phyloP scores from a whole-genome alignment of 2,888 invertebrate genomes.

The Athalia circularis region DNA sequence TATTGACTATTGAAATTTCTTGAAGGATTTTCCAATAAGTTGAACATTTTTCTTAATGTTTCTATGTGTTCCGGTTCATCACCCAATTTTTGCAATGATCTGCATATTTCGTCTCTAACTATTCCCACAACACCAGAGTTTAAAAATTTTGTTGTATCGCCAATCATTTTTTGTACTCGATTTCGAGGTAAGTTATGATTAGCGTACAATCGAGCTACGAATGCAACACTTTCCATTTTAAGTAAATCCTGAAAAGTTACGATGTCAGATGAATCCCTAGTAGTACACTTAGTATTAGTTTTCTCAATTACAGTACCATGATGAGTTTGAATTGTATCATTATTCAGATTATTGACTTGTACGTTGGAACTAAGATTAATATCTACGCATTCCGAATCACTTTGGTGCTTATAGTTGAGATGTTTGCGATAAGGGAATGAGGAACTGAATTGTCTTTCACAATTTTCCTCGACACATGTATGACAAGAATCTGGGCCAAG shows the following conservation, averaged over 20 bases:
- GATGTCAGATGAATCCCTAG: not conserved
- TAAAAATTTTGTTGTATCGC: not conserved
- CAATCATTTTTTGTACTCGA: not conserved
- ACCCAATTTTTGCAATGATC: not conserved
- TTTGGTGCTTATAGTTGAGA: no score
- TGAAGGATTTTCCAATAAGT: not conserved
- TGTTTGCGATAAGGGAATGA: no score
- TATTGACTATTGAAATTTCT: not conserved
- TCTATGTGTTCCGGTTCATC: not conserved
- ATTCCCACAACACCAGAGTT: not conserved
- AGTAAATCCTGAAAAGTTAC: not conserved
- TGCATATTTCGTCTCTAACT: not conserved
- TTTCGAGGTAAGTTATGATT: slow-evolving; percentile 2
- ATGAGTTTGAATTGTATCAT: no score
- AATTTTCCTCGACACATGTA: no score
- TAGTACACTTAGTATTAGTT: not conserved
- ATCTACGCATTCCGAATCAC: no score
- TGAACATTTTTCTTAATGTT: not conserved
- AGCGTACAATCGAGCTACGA: not conserved
- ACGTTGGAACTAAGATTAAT: no score
- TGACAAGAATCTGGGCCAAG: no score
- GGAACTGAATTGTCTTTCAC: no score
- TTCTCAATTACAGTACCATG: no score
- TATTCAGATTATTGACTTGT: no score
- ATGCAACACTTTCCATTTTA: not conserved